Evolutionary conservation across 1,140 invertebrate genomes (phyloP).

Genomic region (Manduca sexta): DNA sequence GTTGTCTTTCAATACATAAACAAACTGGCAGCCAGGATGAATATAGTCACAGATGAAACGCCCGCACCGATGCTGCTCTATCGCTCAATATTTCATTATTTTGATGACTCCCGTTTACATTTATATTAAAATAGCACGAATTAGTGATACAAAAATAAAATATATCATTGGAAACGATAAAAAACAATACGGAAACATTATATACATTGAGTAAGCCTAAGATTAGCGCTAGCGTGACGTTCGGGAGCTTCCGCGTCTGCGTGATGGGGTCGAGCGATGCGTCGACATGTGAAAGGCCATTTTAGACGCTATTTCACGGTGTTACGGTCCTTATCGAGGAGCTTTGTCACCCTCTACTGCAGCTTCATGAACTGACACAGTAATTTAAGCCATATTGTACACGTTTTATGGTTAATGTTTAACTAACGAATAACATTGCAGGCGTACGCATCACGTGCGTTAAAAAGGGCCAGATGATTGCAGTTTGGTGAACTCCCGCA

Average conservation of each 20-base stretch:
- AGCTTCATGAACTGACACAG: constrained; percentile 19
- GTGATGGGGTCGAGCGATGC: constrained; percentile 31
- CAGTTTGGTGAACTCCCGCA: constrained; percentile 38
- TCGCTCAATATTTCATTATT: neutral
- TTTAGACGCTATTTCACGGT: constrained; percentile 41
- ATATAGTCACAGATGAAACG: constrained; percentile 42
- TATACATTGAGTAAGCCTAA: constrained; percentile 30
- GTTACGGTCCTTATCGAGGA: constrained; percentile 43
- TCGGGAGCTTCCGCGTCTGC: constrained; percentile 55
- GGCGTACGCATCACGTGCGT: constrained; percentile 46
- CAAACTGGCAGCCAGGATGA: constrained; percentile 59
- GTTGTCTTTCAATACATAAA: constrained; percentile 70
- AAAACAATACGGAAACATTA: constrained; percentile 16
- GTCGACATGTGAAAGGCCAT: constrained; percentile 30
- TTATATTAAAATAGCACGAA: neutral
- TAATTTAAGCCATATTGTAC: constrained; percentile 13
- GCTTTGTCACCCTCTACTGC: constrained; percentile 27
- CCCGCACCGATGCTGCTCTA: neutral
- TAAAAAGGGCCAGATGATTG: constrained; percentile 53
- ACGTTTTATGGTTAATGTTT: constrained; percentile 13
- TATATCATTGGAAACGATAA: neutral
- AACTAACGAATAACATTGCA: constrained; percentile 34
- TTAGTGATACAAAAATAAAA: neutral
- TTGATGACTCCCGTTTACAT: neutral
- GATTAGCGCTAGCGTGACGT: constrained; percentile 56